Base-by-base conservation (phyloP, 2,797 vertebrate genomes). In the Aulostomus chinensis region DNA sequence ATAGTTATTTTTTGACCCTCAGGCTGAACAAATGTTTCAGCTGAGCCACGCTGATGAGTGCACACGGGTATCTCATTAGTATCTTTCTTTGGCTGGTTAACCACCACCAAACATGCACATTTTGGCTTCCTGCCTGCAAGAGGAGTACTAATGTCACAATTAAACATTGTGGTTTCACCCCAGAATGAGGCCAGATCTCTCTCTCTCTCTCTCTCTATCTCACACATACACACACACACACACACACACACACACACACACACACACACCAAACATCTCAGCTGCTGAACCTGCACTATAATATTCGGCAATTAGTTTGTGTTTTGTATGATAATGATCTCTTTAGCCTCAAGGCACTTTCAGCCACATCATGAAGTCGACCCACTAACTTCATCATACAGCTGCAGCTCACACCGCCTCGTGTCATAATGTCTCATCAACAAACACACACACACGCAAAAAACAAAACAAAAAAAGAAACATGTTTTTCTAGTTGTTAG, bases 271-370 rank as follows among this genome's bases (percentile, higher is more conserved):
- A 80, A 76, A 81, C 52, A 51, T 37, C 63, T 59, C 52, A 45
- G 71, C 64, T 68, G 42, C 67, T 55, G 53, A 84, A 84, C 55
- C 61, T 80, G 69, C 58, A 31, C 69, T 42, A 41, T 63, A 81
- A 78, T 72, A 58, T 55, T 73, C 67, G 73, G 73, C 85, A 90
- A 91, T 92, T 90, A 90, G 73, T 72, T 78, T 69, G 67, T 69
- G 67, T 80, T 82, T 81, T 84, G 68, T 76, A 79, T 86, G 78
- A 83, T 70, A 78, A 85, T 78, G 71, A 80, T 77, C 41, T 77
- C 41, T 22, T 71, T n/a, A 54, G 48, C 63, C 81, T 55, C 1
- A 34, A 51, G 73, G 85, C 68, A 20, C 41, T 29, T 58, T 39
- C 39, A 58, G 58, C 60, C 61, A 74, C 73, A 62, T 60, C 73